Evolutionary conservation across 2,797 vertebrate genomes (phyloP).

Genomic region (Pipistrellus pipistrellus): DNA sequence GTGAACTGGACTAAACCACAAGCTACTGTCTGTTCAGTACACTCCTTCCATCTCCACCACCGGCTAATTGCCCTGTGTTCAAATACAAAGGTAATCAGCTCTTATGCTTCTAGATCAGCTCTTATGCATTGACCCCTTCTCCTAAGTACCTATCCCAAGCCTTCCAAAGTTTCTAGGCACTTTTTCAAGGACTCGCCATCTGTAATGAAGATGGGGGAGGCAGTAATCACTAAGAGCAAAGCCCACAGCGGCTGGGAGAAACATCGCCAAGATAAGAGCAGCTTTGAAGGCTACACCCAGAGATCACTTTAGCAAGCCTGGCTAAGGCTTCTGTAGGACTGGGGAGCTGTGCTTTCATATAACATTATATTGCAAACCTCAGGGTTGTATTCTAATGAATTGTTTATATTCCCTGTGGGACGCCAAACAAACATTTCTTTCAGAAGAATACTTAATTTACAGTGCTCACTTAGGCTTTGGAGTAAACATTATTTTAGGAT

Average conservation of each 20-base stretch:
- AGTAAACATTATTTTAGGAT: neutral
- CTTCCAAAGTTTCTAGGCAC: slow-evolving; percentile 56
- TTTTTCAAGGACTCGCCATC: slow-evolving; percentile 48
- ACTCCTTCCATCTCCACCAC: neutral
- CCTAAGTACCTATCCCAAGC: slow-evolving; percentile 10
- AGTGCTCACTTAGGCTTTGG: slow-evolving; percentile 17
- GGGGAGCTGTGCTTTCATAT: neutral
- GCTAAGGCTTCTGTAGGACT: neutral
- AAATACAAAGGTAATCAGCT: slow-evolving; percentile 47
- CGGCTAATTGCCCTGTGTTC: slow-evolving; percentile 52
- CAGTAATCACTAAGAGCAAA: slow-evolving; percentile 15
- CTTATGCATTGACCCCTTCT: slow-evolving; percentile 47
- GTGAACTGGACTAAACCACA: slow-evolving; percentile 56
- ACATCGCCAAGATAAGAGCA: neutral
- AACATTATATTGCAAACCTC: neutral
- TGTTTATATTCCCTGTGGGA: slow-evolving; percentile 14
- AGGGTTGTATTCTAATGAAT: slow-evolving; percentile 27
- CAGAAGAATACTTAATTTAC: slow-evolving; percentile 60
- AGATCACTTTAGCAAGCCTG: neutral
- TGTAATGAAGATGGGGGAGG: slow-evolving; percentile 18
- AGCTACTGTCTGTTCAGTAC: slow-evolving; percentile 14
- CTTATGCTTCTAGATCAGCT: slow-evolving; percentile 49
- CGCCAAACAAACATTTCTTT: slow-evolving; percentile 12
- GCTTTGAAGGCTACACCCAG: slow-evolving; percentile 33
- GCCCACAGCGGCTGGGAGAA: slow-evolving; percentile 23